Percentiles rank a stretch among this genome's conserved stretches.
phyloP scores from a whole-genome alignment of 1,140 invertebrate genomes.

The Bicyclus anynana region DNA sequence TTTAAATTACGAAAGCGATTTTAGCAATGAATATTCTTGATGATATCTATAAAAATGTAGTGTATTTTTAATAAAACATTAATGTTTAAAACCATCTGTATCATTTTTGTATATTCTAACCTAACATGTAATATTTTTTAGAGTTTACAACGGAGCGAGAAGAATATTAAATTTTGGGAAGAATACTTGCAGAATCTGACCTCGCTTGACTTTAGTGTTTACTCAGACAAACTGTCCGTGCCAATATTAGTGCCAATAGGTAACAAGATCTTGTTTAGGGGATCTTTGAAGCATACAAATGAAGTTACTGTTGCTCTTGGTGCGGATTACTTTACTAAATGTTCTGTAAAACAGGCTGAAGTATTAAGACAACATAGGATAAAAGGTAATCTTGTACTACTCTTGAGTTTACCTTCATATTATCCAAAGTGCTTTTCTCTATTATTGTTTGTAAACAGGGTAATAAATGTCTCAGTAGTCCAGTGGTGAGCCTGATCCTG shows the following conservation, averaged over 20 bases:
- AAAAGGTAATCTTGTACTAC: too few species aligned
- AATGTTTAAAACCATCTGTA: background rate
- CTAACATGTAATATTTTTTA: constrained; percentile 29
- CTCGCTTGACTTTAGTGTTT: constrained; percentile 47
- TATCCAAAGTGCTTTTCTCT: too few species aligned
- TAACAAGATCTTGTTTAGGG: constrained; percentile 82
- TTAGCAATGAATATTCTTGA: constrained; percentile 25
- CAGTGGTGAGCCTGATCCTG: too few species aligned
- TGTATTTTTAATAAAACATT: background rate
- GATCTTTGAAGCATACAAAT: constrained; percentile 85
- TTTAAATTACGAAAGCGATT: background rate
- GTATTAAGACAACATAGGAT: constrained; percentile 80
- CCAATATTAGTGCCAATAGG: constrained; percentile 82
- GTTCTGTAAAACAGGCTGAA: constrained; percentile 81
- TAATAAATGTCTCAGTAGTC: too few species aligned
- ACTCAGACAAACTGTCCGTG: constrained; percentile 62
- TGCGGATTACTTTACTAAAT: constrained; percentile 86
- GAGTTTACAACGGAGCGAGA: constrained; percentile 57
- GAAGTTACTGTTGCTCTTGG: constrained; percentile 85
- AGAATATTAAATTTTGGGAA: constrained; percentile 57
- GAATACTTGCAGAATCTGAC: constrained; percentile 55
- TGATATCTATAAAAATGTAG: constrained; percentile 33
- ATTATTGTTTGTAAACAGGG: too few species aligned
- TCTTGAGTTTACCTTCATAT: too few species aligned
- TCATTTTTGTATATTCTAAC: background rate